Evolutionary conservation across 2,888 invertebrate genomes (phyloP).

Genomic region (Drosophila koepferae): DNA sequence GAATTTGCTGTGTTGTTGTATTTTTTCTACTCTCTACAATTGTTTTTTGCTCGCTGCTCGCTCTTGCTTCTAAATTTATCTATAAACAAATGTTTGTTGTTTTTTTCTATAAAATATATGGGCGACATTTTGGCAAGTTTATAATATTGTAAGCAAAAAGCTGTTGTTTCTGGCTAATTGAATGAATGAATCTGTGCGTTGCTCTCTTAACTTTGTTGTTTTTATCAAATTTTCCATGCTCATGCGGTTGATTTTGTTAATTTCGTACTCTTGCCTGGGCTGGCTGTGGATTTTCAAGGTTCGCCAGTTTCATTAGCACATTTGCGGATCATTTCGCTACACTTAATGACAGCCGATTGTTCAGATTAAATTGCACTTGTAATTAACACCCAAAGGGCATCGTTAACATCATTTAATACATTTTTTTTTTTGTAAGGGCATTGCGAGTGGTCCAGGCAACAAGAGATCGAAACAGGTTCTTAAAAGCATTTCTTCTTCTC

Average conservation of each 20-base stretch:
- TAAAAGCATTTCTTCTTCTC: neutral
- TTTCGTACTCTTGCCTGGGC: neutral
- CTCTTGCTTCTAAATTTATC: conserved; percentile 68
- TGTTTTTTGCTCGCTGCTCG: conserved; percentile 18
- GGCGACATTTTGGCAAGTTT: conserved; percentile 54
- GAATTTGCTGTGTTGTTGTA: conserved; percentile 12
- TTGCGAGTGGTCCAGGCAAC: conserved; percentile 51
- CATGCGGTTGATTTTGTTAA: neutral
- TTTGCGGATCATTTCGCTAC: conserved; percentile 60
- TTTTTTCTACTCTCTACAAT: conserved; percentile 30
- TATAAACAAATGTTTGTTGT: conserved; percentile 41
- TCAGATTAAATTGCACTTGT: conserved; percentile 70
- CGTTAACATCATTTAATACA: conserved; percentile 77
- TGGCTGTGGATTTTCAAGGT: conserved; percentile 53
- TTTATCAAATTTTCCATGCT: conserved; percentile 41
- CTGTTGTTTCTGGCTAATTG: conserved; percentile 68
- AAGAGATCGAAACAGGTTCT: conserved; percentile 45
- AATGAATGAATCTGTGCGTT: conserved; percentile 56
- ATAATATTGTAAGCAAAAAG: conserved; percentile 45
- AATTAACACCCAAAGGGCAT: conserved; percentile 82
- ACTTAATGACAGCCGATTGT: conserved; percentile 76
- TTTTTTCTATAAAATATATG: neutral
- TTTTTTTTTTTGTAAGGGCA: conserved; percentile 37
- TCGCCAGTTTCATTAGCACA: conserved; percentile 68
- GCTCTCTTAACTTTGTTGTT: conserved; percentile 27